phyloP scores from a whole-genome alignment of 2,113 vertebrate genomes.

The Pteropus alecto region DNA sequence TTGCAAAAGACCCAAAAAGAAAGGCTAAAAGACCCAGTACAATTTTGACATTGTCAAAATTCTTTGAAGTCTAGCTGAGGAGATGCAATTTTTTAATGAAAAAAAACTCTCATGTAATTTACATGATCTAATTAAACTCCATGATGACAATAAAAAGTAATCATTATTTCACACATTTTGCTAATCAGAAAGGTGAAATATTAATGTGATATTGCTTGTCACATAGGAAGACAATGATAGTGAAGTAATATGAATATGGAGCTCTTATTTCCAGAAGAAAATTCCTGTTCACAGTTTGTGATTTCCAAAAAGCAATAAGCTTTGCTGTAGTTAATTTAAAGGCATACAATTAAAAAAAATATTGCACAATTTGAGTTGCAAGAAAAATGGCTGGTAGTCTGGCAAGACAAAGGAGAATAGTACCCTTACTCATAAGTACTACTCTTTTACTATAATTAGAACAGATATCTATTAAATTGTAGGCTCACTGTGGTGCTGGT shows the following conservation, averaged over 20 bases:
- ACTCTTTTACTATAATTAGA: not conserved
- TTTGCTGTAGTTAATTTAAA: conserved; percentile 48
- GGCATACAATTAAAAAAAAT: conserved; percentile 30
- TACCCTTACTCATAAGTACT: conserved; percentile 27
- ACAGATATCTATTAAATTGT: conserved; percentile 34
- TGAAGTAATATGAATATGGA: conserved; percentile 52
- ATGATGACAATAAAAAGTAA: conserved; percentile 48
- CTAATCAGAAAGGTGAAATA: conserved; percentile 58
- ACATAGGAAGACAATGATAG: conserved; percentile 15
- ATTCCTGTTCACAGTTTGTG: conserved; percentile 19
- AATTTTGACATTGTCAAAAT: not conserved
- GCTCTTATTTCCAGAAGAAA: conserved; percentile 16
- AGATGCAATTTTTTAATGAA: conserved; percentile 13
- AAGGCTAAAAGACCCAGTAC: not conserved
- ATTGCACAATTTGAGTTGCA: conserved; percentile 31
- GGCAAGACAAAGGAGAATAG: not conserved
- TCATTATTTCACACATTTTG: conserved; percentile 60
- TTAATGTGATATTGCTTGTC: conserved; percentile 57
- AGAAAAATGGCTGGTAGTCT: not conserved
- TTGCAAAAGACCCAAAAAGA: not conserved
- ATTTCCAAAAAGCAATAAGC: conserved; percentile 42
- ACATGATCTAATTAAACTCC: conserved; percentile 63
- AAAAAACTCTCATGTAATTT: conserved; percentile 40
- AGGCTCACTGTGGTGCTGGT: not conserved
- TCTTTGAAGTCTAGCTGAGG: conserved; percentile 27